Evolutionary conservation across 1,140 invertebrate genomes (phyloP).

Genomic region (Bombus vancouverensis): DNA sequence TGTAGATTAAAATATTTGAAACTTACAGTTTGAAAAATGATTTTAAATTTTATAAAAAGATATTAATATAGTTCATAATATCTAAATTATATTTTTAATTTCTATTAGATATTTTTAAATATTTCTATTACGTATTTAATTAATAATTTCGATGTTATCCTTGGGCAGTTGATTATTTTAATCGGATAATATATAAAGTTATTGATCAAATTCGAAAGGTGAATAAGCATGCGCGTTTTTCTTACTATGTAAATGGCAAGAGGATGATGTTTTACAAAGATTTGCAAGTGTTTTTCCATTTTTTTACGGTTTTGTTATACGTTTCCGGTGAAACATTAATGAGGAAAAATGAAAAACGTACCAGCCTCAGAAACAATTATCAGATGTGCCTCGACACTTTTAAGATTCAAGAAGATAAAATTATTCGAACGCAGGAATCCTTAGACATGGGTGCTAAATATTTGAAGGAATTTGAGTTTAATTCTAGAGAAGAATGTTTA

Average conservation of each 20-base stretch:
- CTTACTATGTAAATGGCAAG: constrained; percentile 11
- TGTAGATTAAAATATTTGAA: neutral
- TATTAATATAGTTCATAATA: neutral
- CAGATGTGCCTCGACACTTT: constrained; percentile 86
- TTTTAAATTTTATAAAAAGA: neutral
- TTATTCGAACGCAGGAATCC: constrained; percentile 95
- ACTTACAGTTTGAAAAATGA: neutral
- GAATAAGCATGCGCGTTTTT: constrained; percentile 41
- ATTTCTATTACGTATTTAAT: neutral
- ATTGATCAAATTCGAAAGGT: constrained; percentile 40
- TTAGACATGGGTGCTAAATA: constrained; percentile 93
- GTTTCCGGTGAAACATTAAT: constrained; percentile 59
- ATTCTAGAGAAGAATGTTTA: constrained; percentile 91
- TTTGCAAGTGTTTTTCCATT: constrained; percentile 69
- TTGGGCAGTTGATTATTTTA: neutral
- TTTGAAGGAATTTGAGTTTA: constrained; percentile 92
- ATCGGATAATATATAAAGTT: constrained; percentile 32
- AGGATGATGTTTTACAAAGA: constrained; percentile 72
- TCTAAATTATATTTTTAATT: neutral
- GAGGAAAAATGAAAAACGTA: constrained; percentile 65
- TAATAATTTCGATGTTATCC: neutral
- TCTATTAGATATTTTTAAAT: neutral
- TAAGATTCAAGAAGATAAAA: constrained; percentile 93
- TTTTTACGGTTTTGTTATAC: constrained; percentile 71
- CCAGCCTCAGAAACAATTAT: constrained; percentile 60